Evolutionary conservation across 2,888 invertebrate species (phyloP).

Genomic region (Silvanus unidentatus): DNA sequence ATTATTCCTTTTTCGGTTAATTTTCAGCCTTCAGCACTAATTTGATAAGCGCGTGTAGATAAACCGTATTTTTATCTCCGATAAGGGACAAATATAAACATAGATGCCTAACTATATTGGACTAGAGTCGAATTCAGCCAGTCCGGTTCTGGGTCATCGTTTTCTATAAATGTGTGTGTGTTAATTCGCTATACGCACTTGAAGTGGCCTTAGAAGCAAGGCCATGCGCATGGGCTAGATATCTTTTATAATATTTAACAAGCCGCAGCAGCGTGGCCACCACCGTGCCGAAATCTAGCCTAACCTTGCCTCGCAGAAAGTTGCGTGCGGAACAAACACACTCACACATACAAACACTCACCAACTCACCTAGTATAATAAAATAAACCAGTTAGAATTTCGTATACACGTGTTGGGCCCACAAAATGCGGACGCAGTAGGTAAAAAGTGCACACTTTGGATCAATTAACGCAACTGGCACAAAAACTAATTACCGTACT

Average conservation of each 20-base stretch:
- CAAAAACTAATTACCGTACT: slow-evolving; percentile 5
- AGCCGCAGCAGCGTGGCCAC: slow-evolving; percentile 2
- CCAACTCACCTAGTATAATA: slow-evolving; percentile 9
- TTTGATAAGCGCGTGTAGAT: too few species aligned
- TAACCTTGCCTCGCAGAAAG: slow-evolving; percentile 8
- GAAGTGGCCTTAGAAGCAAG: slow-evolving; percentile 31
- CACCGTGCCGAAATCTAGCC: neutral
- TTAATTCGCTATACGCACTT: slow-evolving; percentile 25
- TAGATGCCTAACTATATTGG: too few species aligned
- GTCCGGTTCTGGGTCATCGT: slow-evolving; percentile 22
- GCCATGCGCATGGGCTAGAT: slow-evolving; percentile 22
- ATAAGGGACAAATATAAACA: too few species aligned
- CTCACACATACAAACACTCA: slow-evolving; percentile 15
- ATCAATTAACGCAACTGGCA: too few species aligned
- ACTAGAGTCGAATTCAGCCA: neutral
- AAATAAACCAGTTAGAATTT: neutral
- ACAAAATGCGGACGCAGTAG: slow-evolving; percentile 7
- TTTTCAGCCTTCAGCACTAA: too few species aligned
- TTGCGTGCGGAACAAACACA: slow-evolving; percentile 10
- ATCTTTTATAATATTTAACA: slow-evolving; percentile 1
- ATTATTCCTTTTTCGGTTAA: too few species aligned
- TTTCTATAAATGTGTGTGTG: slow-evolving; percentile 21
- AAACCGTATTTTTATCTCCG: too few species aligned
- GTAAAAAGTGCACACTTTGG: too few species aligned
- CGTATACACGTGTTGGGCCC: slow-evolving; percentile 8